Conservation (phyloP, 2,113 vertebrate genomes). For the Holacanthus passer region DNA sequence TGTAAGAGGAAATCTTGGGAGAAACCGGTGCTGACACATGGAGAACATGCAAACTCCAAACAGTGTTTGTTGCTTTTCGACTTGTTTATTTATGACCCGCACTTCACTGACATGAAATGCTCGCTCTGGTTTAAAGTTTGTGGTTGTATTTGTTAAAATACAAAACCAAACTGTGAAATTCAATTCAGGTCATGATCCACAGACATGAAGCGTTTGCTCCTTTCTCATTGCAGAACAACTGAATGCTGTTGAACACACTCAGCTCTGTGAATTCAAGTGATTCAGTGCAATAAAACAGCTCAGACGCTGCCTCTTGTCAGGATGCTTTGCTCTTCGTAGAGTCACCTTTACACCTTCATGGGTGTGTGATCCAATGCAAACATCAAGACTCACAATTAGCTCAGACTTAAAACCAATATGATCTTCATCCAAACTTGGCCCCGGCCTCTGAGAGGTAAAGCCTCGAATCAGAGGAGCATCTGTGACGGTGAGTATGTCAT, state of each 20-base stretch:
- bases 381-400: conserved; percentile 57
- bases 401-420: conserved; percentile 27
- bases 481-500: conserved; percentile 27
- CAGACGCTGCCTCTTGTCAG: conserved; percentile 10
- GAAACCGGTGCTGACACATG: background rate
- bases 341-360: conserved; percentile 13
- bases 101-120: conserved; percentile 11
- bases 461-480: conserved; percentile 44
- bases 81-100: conserved; percentile 27
- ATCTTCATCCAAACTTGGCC: background rate
- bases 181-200: background rate
- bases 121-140: background rate
- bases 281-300: conserved; percentile 1
- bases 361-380: conserved; percentile 31
- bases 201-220: background rate
- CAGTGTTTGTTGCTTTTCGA: background rate
- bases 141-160: conserved; percentile 9
- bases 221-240: background rate
- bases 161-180: conserved; percentile 32
- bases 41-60: conserved; percentile 17
- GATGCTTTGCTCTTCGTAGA: conserved; percentile 22
- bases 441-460: conserved; percentile 15
- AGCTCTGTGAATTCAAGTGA: conserved; percentile 17
- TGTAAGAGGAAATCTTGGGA: background rate
- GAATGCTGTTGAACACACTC: background rate